A percentile compares a stretch with the other conserved stretches of the same genome.
phyloP scores from a whole-genome alignment of 2,113 vertebrate genomes.

The Phylloscopus whistleri region DNA sequence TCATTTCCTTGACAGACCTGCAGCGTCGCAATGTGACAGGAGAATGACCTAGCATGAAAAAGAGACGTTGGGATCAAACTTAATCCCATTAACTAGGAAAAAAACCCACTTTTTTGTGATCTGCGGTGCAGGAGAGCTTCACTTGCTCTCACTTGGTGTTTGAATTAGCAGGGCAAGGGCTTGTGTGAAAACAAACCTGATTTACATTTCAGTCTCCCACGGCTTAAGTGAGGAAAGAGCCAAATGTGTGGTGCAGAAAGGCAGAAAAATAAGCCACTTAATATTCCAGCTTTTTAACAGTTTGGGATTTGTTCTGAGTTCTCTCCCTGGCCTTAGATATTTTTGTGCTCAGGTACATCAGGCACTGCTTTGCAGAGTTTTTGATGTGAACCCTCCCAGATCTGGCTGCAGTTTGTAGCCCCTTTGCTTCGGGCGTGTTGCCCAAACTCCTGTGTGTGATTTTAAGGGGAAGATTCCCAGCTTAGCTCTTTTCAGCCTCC shows the following conservation, averaged over 20 bases:
- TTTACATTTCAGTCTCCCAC: neutral
- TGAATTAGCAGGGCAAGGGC: neutral
- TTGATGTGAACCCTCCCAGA: neutral
- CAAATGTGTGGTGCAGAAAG: neutral
- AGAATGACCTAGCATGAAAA: neutral
- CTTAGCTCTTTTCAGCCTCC: neutral
- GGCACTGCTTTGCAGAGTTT: neutral
- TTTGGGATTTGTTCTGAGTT: neutral
- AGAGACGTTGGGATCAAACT: neutral
- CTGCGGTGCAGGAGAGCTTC: neutral
- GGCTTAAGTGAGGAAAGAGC: neutral
- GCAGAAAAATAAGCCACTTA: neutral
- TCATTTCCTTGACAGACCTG: neutral
- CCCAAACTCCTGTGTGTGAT: neutral
- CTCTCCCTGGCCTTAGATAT: fast-evolving
- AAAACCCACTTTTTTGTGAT: fast-evolving
- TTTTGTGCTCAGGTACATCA: neutral
- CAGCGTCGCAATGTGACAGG: neutral
- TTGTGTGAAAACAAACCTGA: neutral
- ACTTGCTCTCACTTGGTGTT: neutral
- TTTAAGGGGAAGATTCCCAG: neutral
- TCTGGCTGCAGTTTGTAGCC: neutral
- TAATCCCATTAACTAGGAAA: neutral
- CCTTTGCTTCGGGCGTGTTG: fast-evolving
- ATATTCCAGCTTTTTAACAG: neutral